Percentiles rank a stretch among this genome's conserved stretches.
Conservation (phyloP, 2,888 invertebrate genomes). For the Molorchus minor region DNA sequence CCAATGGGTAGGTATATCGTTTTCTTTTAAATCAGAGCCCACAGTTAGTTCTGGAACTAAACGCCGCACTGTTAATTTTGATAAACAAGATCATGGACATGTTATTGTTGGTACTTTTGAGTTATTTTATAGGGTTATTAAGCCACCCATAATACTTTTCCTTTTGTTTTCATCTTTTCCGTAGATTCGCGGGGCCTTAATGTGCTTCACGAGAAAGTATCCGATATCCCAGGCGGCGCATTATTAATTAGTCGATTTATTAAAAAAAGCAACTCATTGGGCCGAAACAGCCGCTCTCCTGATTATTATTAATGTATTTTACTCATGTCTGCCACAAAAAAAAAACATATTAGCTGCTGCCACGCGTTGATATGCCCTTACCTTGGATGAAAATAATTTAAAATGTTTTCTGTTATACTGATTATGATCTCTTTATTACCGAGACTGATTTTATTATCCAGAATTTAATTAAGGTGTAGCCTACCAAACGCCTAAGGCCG, state of each 20-base stretch:
- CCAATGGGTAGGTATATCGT: no score
- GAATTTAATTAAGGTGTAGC: slow-evolving; percentile 34
- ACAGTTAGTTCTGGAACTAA: no score
- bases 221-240: slow-evolving; percentile 36
- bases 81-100: no score
- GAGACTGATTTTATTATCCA: slow-evolving; percentile 36
- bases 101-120: no score
- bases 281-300: slow-evolving; percentile 34
- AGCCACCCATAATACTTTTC: no score
- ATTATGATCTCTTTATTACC: slow-evolving; percentile 44
- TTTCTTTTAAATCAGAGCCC: no score
- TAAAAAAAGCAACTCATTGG: slow-evolving; percentile 44
- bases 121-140: no score
- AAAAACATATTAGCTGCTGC: slow-evolving; percentile 42
- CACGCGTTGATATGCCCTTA: slow-evolving; percentile 39
- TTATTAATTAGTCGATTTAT: slow-evolving; percentile 49
- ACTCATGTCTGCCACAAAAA: slow-evolving; percentile 36
- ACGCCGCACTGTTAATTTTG: no score
- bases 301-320: slow-evolving; percentile 41
- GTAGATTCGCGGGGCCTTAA: slow-evolving; percentile 14
- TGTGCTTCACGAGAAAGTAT: slow-evolving; percentile 28
- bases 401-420: slow-evolving; percentile 37
- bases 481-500: slow-evolving; percentile 14
- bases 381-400: slow-evolving; percentile 43
- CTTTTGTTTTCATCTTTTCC: no score